Percentiles rank a stretch among this genome's conserved stretches.
Evolutionary conservation across 2,797 vertebrate genomes (phyloP).

Genomic region (Scomberomorus guttatus): DNA sequence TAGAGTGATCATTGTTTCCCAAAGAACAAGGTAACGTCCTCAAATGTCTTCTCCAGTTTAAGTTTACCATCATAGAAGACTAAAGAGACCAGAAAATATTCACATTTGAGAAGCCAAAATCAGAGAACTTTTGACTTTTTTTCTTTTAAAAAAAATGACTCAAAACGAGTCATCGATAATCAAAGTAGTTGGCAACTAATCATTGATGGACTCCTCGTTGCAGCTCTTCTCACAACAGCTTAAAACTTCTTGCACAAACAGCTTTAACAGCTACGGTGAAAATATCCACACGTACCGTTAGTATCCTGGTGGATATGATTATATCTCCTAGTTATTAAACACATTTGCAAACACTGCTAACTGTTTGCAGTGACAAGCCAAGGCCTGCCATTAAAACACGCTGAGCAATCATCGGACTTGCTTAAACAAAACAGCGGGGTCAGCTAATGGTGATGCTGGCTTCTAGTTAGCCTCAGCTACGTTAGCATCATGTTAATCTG

Average conservation of each 20-base stretch:
- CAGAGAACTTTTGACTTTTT: too few relatives aligned
- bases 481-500: background rate
- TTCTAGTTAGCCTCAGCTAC: background rate
- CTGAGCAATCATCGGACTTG: conserved; percentile 45
- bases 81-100: too few relatives aligned
- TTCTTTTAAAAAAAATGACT: too few relatives aligned
- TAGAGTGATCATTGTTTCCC: too few relatives aligned
- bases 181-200: too few relatives aligned
- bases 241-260: background rate
- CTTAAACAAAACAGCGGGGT: conserved; percentile 39
- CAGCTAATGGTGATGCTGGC: background rate
- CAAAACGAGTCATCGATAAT: too few relatives aligned
- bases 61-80: too few relatives aligned
- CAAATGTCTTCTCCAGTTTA: too few relatives aligned
- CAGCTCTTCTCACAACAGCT: background rate
- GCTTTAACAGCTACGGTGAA: background rate
- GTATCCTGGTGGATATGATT: rapidly evolving
- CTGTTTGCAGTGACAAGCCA: background rate
- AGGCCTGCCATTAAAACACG: conserved; percentile 48
- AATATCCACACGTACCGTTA: background rate
- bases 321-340: background rate
- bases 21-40: too few relatives aligned
- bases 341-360: background rate
- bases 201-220: too few relatives aligned
- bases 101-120: too few relatives aligned